These are phyloP conservation scores for Acromyrmex heyeri DNA, from an alignment of 1,140 invertebrate species.

Conservation along the genomic window DNA sequence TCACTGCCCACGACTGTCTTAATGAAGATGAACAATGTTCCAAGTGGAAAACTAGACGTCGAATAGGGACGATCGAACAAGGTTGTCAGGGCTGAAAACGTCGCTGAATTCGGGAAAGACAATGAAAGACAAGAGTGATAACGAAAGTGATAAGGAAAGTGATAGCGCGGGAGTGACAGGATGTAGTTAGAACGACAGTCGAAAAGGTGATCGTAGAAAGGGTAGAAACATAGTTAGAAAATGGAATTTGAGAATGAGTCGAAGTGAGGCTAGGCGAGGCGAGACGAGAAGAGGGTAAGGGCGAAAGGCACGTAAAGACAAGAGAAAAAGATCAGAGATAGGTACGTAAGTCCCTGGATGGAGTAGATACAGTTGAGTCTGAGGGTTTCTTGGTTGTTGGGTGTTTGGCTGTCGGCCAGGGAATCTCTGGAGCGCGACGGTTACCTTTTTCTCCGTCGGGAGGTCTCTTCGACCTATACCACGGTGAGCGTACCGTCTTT, in stretches of 20 bases:
- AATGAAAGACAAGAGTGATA: slow-evolving; percentile 20
- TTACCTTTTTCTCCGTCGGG: slow-evolving; percentile 74
- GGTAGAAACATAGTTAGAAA: slow-evolving; percentile 56
- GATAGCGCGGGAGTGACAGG: slow-evolving; percentile 61
- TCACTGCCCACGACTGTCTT: slow-evolving; percentile 57
- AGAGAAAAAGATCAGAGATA: slow-evolving; percentile 66
- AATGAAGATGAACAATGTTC: slow-evolving; percentile 51
- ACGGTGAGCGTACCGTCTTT: slow-evolving; percentile 29
- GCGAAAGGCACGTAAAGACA: slow-evolving; percentile 41
- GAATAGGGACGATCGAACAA: neutral
- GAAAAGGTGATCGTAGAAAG: slow-evolving; percentile 30
- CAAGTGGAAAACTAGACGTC: neutral
- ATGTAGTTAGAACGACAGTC: slow-evolving; percentile 65
- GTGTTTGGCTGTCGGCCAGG: slow-evolving; percentile 79
- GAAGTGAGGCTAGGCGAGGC: slow-evolving; percentile 1
- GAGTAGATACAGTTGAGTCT: slow-evolving; percentile 76
- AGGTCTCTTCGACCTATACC: slow-evolving; percentile 63
- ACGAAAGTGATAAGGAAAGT: slow-evolving; percentile 66
- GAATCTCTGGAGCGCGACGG: slow-evolving; percentile 78
- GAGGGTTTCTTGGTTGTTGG: slow-evolving; percentile 80
- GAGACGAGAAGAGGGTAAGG: slow-evolving; percentile 41
- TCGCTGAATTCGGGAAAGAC: neutral
- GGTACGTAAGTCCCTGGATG: slow-evolving; percentile 70
- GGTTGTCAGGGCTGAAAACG: neutral
- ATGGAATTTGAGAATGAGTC: slow-evolving; percentile 69